A percentile compares a stretch with the other conserved stretches of the same genome.
phyloP scores from a whole-genome alignment of 2,888 invertebrate species.

The Chrysina gloriosa region DNA sequence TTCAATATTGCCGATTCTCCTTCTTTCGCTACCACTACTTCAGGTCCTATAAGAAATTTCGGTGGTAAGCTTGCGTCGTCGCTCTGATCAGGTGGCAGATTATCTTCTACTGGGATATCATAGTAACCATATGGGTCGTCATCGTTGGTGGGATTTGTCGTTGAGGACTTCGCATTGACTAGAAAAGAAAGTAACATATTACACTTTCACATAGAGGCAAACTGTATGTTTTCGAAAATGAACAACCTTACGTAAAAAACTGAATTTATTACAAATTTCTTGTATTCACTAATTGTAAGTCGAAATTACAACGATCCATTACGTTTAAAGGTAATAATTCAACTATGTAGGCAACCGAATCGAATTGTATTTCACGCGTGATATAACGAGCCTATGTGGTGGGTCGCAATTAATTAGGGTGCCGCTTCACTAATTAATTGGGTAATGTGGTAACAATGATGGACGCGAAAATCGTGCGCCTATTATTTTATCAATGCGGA shows the following conservation, averaged over 20 bases:
- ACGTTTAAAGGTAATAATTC: background rate
- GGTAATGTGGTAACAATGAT: background rate
- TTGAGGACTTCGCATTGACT: slow-evolving; percentile 9
- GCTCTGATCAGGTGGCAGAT: background rate
- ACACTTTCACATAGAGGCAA: too few relatives aligned
- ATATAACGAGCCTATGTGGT: background rate
- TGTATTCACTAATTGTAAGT: background rate
- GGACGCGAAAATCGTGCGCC: background rate
- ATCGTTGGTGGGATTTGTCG: background rate
- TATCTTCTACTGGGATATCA: background rate
- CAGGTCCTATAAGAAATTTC: slow-evolving; percentile 4
- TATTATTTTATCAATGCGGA: background rate
- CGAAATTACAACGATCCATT: background rate
- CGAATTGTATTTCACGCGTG: background rate
- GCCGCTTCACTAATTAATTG: slow-evolving; percentile 6
- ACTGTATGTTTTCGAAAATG: too few relatives aligned
- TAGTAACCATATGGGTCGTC: slow-evolving; percentile 9
- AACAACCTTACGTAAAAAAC: too few relatives aligned
- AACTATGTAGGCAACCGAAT: background rate
- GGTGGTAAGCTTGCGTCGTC: background rate
- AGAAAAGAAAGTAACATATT: background rate
- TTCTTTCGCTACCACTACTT: background rate
- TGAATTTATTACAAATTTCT: too few relatives aligned
- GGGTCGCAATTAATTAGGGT: slow-evolving; percentile 10
- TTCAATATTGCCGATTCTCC: background rate